Evolutionary conservation across 1,140 invertebrate genomes (phyloP), one percentile per base, ranked within the genome.

Genomic region (Mylabris phalerata): DNA sequence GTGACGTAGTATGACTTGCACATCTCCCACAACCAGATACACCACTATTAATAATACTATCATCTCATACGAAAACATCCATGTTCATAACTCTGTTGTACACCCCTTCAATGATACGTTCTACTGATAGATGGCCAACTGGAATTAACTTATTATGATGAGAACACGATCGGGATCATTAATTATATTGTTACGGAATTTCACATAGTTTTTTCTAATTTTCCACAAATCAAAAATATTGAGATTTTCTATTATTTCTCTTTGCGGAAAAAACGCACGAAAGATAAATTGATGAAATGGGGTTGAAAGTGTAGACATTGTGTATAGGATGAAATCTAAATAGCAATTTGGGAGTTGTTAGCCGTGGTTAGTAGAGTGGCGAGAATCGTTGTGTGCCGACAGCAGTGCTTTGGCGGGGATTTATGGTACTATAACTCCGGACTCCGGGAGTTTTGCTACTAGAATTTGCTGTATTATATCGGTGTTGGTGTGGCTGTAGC

Each of bases 281-380:
- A 32, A n/a, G 55, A 13, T 40, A 54, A 59, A 55, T 48, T 46
- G 42, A 19, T 5, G 50, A 44, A 58, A 51, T 59, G 46, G 32
- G 32, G 32, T 13, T 46, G 13, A 26, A 9, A 19, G 19, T 24
- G 44, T 46, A 46, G 44, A 46, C 13, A 46, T 46, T 46, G 13
- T 44, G 42, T 19, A 26, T 46, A 46, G 44, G 26, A 24, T 57
- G 62, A 66, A 66, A 68, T 67, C 65, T 68, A 68, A 68, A 66
- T 66, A 64, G 68, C 68, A 71, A 71, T 71, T 71, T 71, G 67
- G 65, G 68, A 69, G 69, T 71, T 71, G 67, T 71, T 70, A 71
- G 69, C 64, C 66, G 68, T 68, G 69, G 69, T 71, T 71, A 71
- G 69, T 70, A 64, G 65, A 69, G 68, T 65, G 62, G 67, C 51